Evolutionary conservation across 2,888 invertebrate species (phyloP).

Genomic region (Thymelicus acteon): DNA sequence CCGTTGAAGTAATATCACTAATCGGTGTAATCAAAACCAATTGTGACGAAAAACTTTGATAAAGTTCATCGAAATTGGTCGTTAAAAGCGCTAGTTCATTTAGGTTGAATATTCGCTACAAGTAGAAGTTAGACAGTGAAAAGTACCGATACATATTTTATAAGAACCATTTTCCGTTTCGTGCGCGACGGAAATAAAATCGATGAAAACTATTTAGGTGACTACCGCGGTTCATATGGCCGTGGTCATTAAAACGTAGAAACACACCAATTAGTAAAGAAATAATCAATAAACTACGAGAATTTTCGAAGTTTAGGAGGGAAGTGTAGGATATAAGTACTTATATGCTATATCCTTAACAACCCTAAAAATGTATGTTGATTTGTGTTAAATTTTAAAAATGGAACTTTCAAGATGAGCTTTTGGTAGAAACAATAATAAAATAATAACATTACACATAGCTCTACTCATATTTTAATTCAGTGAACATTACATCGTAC

Average conservation of each 20-base stretch:
- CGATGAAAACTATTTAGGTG: slow-evolving; percentile 42
- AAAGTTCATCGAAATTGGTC: slow-evolving; percentile 17
- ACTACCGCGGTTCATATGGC: slow-evolving; percentile 39
- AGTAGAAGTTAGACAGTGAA: slow-evolving; percentile 60
- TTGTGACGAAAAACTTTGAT: slow-evolving; percentile 33
- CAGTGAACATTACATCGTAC: neutral
- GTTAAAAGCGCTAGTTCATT: slow-evolving; percentile 10
- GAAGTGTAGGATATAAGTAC: no score
- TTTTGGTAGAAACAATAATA: no score
- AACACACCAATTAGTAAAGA: neutral
- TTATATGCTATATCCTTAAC: no score
- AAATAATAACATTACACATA: no score
- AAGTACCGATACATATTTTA: slow-evolving; percentile 66
- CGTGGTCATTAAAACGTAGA: slow-evolving; percentile 23
- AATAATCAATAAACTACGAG: neutral
- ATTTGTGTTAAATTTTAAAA: no score
- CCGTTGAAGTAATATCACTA: slow-evolving; percentile 25
- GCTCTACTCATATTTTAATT: no score
- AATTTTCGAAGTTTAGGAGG: no score
- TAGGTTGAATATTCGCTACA: slow-evolving; percentile 21
- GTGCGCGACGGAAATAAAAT: slow-evolving; percentile 46
- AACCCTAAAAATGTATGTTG: no score
- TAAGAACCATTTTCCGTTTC: slow-evolving; percentile 57
- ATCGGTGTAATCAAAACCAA: slow-evolving; percentile 23
- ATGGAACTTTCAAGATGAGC: no score